Conservation (phyloP, 2,888 invertebrate genomes). For the Agrotis ipsilon region DNA sequence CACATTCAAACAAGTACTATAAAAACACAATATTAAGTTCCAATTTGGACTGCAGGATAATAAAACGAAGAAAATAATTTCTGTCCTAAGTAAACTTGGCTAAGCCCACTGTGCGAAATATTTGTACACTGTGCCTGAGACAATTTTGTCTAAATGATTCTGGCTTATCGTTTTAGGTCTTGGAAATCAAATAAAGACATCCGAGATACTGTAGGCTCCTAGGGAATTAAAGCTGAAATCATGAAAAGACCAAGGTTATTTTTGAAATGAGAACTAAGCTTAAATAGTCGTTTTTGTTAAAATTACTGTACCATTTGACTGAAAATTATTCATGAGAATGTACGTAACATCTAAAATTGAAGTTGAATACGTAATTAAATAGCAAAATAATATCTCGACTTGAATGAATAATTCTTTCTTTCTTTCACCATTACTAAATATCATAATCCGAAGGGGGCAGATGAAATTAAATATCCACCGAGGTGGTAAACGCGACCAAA, state of each 20-base stretch:
- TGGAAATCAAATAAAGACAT: conserved; percentile 27
- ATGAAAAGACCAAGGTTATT: conserved; percentile 12
- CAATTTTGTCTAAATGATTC: conserved; percentile 47
- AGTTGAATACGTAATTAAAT: not conserved
- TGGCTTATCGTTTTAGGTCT: conserved; percentile 47
- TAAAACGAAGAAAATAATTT: conserved; percentile 65
- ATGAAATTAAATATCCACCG: no score
- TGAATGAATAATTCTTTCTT: no score
- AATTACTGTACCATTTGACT: not conserved
- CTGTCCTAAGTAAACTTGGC: conserved; percentile 62
- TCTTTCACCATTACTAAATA: not conserved
- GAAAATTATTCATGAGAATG: not conserved
- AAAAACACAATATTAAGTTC: conserved; percentile 52
- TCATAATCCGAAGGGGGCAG: no score
- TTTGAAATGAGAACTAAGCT: conserved; percentile 6
- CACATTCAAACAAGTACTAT: conserved; percentile 45
- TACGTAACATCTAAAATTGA: not conserved
- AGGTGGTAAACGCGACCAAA: no score
- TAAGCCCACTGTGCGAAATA: conserved; percentile 43
- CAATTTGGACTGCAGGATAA: conserved; percentile 51
- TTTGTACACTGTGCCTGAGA: conserved; percentile 38
- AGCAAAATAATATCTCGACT: no score
- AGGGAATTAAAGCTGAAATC: conserved; percentile 28
- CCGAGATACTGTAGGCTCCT: not conserved
- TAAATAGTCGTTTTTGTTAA: not conserved